phyloP scores from a whole-genome alignment of 1,140 invertebrate species.

The Melitaea cinxia region DNA sequence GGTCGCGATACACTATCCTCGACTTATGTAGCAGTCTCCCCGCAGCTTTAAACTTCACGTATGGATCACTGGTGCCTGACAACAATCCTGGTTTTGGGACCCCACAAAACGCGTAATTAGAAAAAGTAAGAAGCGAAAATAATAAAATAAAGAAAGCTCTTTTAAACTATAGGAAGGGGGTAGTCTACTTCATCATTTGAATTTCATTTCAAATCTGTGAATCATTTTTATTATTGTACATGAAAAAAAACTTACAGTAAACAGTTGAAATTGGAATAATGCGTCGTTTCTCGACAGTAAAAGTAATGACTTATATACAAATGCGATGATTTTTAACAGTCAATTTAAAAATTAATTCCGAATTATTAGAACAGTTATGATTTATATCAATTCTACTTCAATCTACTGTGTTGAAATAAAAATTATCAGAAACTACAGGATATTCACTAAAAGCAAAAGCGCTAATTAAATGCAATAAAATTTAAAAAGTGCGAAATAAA shows the following conservation, averaged over 20 bases:
- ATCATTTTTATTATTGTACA: neutral
- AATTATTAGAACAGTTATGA: neutral
- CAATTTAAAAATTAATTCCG: neutral
- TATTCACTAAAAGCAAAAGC: slow-evolving; percentile 56
- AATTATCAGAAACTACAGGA: slow-evolving; percentile 15
- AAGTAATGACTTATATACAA: neutral
- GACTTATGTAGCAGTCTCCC: slow-evolving; percentile 96
- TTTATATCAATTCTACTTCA: neutral
- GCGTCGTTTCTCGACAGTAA: no score
- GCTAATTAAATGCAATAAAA: slow-evolving; percentile 53
- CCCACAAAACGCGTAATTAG: slow-evolving; percentile 68
- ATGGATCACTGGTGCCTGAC: slow-evolving; percentile 97
- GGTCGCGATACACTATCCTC: slow-evolving; percentile 93
- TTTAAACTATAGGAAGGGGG: slow-evolving; percentile 39
- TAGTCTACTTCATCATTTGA: neutral
- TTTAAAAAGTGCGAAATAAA: slow-evolving; percentile 50
- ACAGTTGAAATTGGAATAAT: no score
- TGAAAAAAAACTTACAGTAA: no score
- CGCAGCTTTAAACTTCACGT: slow-evolving; percentile 97
- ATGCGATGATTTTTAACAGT: slow-evolving; percentile 1
- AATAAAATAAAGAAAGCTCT: slow-evolving; percentile 58
- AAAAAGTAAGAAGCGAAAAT: slow-evolving; percentile 68
- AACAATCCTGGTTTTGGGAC: slow-evolving; percentile 78
- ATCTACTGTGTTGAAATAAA: slow-evolving; percentile 7
- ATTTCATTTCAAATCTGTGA: neutral